A percentile compares a stretch with the other conserved stretches of the same genome.
Evolutionary conservation across 2,797 vertebrate genomes (phyloP).

Genomic region (Dryobates pubescens): DNA sequence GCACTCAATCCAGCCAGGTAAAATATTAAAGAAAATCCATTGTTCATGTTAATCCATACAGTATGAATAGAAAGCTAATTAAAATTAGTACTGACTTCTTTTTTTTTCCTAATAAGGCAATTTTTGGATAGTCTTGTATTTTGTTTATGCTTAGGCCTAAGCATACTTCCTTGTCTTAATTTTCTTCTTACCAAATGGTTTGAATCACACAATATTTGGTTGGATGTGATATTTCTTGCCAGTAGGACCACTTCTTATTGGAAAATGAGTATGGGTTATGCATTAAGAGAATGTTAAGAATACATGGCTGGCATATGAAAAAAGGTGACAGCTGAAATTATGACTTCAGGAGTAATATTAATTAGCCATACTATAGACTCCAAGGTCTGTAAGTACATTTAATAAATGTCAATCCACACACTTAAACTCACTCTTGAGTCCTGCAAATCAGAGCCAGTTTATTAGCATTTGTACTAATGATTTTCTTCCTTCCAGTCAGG

Average conservation of each 20-base stretch:
- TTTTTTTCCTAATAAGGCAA: not conserved
- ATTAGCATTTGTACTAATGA: not conserved
- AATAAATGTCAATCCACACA: conserved; percentile 2
- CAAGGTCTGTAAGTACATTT: not conserved
- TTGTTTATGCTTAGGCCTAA: not conserved
- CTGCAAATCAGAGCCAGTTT: not conserved
- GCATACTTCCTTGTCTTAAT: not conserved
- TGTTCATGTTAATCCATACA: not conserved
- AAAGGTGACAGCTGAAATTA: not conserved
- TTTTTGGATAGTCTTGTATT: not conserved
- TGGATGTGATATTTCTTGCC: not conserved
- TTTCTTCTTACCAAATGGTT: not conserved
- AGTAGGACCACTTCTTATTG: not conserved
- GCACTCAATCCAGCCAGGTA: not conserved
- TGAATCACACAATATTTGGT: not conserved
- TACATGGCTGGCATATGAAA: not conserved
- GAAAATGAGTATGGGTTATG: not conserved
- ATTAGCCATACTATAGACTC: not conserved
- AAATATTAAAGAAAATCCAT: conserved; percentile 29
- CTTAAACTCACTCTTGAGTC: not conserved
- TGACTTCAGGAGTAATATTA: not conserved
- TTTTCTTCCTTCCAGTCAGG: not conserved
- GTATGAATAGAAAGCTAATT: not conserved
- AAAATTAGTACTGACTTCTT: not conserved
- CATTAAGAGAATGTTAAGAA: not conserved